These are phyloP conservation scores for Griposia aprilina DNA, from an alignment of 2,888 invertebrate species.

Conservation along the genomic window DNA sequence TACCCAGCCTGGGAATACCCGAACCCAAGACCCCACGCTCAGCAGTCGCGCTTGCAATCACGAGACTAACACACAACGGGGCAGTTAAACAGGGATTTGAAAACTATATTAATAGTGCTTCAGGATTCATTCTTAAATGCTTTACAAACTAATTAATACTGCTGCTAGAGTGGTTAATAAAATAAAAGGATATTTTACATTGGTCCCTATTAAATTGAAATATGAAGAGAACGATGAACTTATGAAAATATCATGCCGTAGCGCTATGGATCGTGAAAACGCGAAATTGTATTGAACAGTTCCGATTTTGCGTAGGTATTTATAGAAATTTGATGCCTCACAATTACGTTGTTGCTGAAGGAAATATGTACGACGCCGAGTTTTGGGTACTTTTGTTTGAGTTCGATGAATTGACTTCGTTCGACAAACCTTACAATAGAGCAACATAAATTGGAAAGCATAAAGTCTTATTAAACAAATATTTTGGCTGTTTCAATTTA, in stretches of 20 bases:
- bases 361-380: constrained; percentile 22
- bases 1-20: no score
- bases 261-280: constrained; percentile 7
- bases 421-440: constrained; percentile 30
- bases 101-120: background rate
- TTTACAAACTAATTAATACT: background rate
- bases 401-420: constrained; percentile 42
- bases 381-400: constrained; percentile 30
- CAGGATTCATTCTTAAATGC: background rate
- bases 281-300: constrained; percentile 20
- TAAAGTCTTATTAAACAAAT: background rate
- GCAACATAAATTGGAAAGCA: constrained; percentile 25
- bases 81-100: no score
- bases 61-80: no score
- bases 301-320: constrained; percentile 24
- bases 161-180: background rate
- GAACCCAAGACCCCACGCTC: no score
- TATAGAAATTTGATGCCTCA: constrained; percentile 31
- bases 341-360: constrained; percentile 30
- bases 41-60: no score
- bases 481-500: background rate
- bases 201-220: background rate
- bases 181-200: background rate
- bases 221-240: no score
- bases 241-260: background rate